Evolutionary conservation across 2,113 vertebrate genomes (phyloP).

Genomic region (Halichoerus grypus): DNA sequence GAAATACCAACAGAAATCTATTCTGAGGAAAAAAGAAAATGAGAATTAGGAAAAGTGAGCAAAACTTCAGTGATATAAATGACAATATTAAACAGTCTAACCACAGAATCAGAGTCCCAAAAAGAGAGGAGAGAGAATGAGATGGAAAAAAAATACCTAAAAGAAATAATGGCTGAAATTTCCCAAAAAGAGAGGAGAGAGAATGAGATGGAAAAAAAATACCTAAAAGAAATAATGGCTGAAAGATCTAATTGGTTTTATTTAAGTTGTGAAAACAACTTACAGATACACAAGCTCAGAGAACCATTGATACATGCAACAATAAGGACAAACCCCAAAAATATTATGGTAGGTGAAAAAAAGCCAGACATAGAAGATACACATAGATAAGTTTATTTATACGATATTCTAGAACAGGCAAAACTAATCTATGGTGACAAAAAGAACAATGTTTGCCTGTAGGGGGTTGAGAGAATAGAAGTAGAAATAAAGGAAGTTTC

Average conservation of each 20-base stretch:
- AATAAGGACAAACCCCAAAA: background rate
- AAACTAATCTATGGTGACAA: background rate
- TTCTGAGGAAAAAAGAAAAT: background rate
- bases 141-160: background rate
- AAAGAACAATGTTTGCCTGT: background rate
- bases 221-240: background rate
- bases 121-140: background rate
- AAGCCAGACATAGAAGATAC: background rate
- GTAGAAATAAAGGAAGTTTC: background rate
- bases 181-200: background rate
- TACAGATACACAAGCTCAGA: background rate
- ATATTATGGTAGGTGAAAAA: background rate
- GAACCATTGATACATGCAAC: background rate
- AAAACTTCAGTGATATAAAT: background rate
- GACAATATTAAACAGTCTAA: background rate
- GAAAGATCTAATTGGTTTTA: too few relatives aligned
- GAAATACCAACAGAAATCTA: background rate
- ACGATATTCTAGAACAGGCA: background rate
- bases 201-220: background rate
- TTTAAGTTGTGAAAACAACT: conserved; percentile 10
- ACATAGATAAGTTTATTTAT: background rate
- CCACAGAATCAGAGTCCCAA: background rate
- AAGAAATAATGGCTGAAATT: background rate
- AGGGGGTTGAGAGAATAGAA: background rate
- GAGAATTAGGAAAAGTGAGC: background rate